Evolutionary conservation across 1,140 invertebrate species (phyloP).

Genomic region (Eumaeus atala): DNA sequence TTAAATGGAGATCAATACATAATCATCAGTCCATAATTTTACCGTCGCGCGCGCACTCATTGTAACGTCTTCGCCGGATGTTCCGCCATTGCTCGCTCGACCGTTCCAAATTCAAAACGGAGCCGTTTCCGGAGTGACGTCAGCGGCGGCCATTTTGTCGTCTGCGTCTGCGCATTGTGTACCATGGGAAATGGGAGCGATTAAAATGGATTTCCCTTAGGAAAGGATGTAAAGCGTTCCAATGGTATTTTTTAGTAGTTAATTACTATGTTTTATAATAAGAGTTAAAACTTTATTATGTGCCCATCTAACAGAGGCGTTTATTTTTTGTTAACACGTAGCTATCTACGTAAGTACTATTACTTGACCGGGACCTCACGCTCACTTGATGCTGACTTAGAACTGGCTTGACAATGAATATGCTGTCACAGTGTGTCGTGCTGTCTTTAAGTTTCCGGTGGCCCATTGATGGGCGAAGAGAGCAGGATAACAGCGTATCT

Average conservation of each 20-base stretch:
- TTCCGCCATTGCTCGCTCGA: constrained; percentile 70
- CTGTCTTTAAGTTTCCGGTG: too few relatives aligned
- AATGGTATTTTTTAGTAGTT: constrained; percentile 7
- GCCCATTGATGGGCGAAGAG: too few relatives aligned
- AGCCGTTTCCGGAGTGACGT: constrained; percentile 69
- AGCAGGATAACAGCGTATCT: too few relatives aligned
- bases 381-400: too few relatives aligned
- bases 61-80: constrained; percentile 71
- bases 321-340: too few relatives aligned
- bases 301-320: too few relatives aligned
- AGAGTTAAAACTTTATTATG: too few relatives aligned
- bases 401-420: too few relatives aligned
- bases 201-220: constrained; percentile 49
- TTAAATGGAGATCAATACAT: constrained; percentile 1
- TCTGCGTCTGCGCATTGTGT: constrained; percentile 54
- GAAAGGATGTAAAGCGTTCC: constrained; percentile 34
- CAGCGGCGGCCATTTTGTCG: constrained; percentile 66
- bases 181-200: constrained; percentile 59
- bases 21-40: constrained; percentile 24
- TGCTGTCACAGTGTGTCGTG: too few relatives aligned
- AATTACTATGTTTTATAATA: constrained; percentile 14
- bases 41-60: constrained; percentile 49
- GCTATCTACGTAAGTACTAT: too few relatives aligned
- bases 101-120: constrained; percentile 71
- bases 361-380: too few relatives aligned